Conservation (phyloP, 2,113 vertebrate species). For the Oryzias melastigma region DNA sequence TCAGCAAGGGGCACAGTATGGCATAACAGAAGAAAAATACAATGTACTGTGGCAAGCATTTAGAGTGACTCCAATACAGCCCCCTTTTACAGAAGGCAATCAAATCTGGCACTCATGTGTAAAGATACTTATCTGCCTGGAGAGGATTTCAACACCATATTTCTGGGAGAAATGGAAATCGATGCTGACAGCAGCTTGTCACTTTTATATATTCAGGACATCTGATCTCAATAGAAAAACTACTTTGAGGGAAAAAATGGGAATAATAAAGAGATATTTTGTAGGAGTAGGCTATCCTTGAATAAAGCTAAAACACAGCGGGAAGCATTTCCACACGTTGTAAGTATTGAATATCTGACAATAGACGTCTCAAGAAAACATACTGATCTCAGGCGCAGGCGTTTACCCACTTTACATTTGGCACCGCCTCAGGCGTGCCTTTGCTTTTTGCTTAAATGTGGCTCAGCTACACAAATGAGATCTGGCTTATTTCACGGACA, state of each 20-base stretch:
- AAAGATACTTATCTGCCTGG: slow-evolving; percentile 81
- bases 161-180: slow-evolving; percentile 77
- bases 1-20: slow-evolving; percentile 57
- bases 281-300: slow-evolving; percentile 54
- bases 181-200: slow-evolving; percentile 78
- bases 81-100: slow-evolving; percentile 76
- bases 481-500: slow-evolving; percentile 62
- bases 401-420: slow-evolving; percentile 47
- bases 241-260: slow-evolving; percentile 49
- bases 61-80: slow-evolving; percentile 65
- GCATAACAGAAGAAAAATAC: slow-evolving; percentile 68
- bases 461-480: slow-evolving; percentile 51
- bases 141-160: slow-evolving; percentile 79
- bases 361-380: slow-evolving; percentile 49
- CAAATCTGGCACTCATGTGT: slow-evolving; percentile 81
- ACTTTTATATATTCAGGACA: slow-evolving; percentile 70
- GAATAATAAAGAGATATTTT: slow-evolving; percentile 57
- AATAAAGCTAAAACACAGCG: slow-evolving; percentile 50
- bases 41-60: slow-evolving; percentile 63
- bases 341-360: slow-evolving; percentile 30
- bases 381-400: slow-evolving; percentile 32
- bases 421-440: slow-evolving; percentile 40
- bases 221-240: slow-evolving; percentile 76
- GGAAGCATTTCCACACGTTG: slow-evolving; percentile 7
- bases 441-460: slow-evolving; percentile 64